Base-by-base conservation (phyloP, 2,888 invertebrate species). In the Graphium colonna region DNA sequence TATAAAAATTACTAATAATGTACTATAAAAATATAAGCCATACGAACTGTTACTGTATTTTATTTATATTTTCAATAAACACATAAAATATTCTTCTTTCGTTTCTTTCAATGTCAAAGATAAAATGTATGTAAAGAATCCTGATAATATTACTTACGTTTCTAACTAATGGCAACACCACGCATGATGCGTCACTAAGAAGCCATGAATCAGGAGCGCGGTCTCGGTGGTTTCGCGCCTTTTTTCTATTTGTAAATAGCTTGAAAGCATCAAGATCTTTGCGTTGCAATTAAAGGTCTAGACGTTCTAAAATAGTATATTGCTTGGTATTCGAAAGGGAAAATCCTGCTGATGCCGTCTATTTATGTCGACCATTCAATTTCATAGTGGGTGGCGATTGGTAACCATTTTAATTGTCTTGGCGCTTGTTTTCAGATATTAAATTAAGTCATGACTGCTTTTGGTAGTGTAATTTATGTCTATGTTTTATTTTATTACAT, bases 161-260 rank as follows among this genome's bases (percentile, higher is more conserved):
- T 33, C 38, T 45, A 5, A 50, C 46, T 42, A 18, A 52, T 52
- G 49, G 46, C 51, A 28, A 51, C 56, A 56, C 52, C 46, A 31
- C 16, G 21, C 41, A 59, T 64, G 65, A 66, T 61, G 56, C 64
- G 60, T 58, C 36, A 59, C 39, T 47, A 41, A 59, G 43, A 57
- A 13, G 21, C 39, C 16, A 40, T 63, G 64, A 64, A 53, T 62
- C 60, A 61, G 60, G 58, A 43, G 33, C 47, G 39, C 52, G 55
- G 33, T 51, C 47, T 53, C 45, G 59, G 45, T 60, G 61, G 60
- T 57, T 55, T 50, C 45, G 42, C 49, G 49, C 56, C 57, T 59
- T 61, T 60, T 51, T 59, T 58, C 51, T 57, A 50, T 57, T 57
- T 57, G 51, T 31, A 46, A 51, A 49, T 45, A 57, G 42, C 38